Percentiles rank a stretch among this genome's conserved stretches.
Evolutionary conservation across 2,113 vertebrate genomes (phyloP).

Genomic region (Otolemur garnettii): DNA sequence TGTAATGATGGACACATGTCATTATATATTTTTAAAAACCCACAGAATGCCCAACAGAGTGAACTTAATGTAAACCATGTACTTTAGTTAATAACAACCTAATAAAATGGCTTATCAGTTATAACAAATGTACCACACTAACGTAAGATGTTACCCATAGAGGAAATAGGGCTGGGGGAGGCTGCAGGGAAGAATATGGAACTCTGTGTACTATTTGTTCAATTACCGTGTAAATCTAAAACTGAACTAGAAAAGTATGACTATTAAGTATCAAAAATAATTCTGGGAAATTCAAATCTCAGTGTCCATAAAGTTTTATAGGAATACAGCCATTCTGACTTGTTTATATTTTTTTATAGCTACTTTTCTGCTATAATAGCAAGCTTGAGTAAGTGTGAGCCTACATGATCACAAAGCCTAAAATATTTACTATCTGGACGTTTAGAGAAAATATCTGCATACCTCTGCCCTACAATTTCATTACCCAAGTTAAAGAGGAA

Average conservation of each 20-base stretch:
- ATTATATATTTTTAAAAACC: neutral
- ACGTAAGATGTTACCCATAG: neutral
- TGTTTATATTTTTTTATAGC: too few relatives aligned
- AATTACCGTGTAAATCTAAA: constrained; percentile 48
- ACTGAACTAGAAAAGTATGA: neutral
- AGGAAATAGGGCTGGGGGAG: neutral
- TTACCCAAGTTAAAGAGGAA: neutral
- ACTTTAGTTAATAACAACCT: neutral
- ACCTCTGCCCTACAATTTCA: neutral
- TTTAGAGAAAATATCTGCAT: constrained; percentile 2
- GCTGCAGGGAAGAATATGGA: neutral
- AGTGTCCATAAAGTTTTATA: neutral
- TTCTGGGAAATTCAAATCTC: constrained; percentile 17
- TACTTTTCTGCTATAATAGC: neutral
- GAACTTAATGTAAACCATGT: neutral
- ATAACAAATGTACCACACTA: neutral
- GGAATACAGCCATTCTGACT: neutral
- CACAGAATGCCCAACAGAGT: neutral
- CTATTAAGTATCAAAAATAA: constrained; percentile 20
- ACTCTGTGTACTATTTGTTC: neutral
- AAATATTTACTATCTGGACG: neutral
- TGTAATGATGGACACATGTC: neutral
- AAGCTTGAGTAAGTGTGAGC: neutral
- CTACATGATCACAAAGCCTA: neutral
- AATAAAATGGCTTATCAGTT: neutral